These are phyloP conservation scores for Cyanoramphus novaezelandiae DNA, from an alignment of 2,113 vertebrate genomes.

Conservation along the genomic window DNA sequence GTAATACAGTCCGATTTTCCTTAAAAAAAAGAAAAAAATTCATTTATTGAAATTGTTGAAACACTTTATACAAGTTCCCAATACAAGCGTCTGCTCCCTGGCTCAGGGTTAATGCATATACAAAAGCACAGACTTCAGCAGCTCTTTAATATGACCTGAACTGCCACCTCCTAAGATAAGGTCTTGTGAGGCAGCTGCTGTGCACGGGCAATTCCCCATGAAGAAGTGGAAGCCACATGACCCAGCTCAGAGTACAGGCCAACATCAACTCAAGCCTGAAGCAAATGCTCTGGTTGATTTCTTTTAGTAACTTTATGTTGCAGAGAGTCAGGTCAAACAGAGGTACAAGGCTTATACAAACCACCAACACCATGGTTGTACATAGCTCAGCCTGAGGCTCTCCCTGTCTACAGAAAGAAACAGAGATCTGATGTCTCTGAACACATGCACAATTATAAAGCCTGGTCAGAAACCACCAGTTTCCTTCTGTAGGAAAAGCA, in stretches of 20 bases:
- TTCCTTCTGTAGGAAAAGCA: not conserved
- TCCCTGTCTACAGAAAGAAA: not conserved
- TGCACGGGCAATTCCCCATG: not conserved
- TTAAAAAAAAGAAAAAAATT: constrained; percentile 63
- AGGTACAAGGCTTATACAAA: not conserved
- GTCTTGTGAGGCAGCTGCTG: not conserved
- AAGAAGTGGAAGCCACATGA: not conserved
- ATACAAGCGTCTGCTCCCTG: constrained; percentile 55
- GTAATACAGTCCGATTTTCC: not conserved
- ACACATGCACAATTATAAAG: not conserved
- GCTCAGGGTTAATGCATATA: constrained; percentile 51
- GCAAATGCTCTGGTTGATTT: constrained; percentile 1
- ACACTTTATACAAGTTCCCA: constrained; percentile 75
- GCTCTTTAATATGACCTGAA: not conserved
- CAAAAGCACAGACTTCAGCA: constrained; percentile 49
- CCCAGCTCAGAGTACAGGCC: not conserved
- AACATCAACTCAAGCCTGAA: constrained; percentile 16
- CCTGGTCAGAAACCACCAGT: not conserved
- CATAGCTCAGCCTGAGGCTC: not conserved
- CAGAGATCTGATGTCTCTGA: not conserved
- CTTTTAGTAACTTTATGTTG: not conserved
- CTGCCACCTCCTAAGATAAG: not conserved
- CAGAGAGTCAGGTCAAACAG: constrained; percentile 27
- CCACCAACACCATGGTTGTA: not conserved
- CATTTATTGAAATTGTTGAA: constrained; percentile 79